Base-by-base conservation (phyloP, 2,797 vertebrate genomes). In the Gallinago stenura region DNA sequence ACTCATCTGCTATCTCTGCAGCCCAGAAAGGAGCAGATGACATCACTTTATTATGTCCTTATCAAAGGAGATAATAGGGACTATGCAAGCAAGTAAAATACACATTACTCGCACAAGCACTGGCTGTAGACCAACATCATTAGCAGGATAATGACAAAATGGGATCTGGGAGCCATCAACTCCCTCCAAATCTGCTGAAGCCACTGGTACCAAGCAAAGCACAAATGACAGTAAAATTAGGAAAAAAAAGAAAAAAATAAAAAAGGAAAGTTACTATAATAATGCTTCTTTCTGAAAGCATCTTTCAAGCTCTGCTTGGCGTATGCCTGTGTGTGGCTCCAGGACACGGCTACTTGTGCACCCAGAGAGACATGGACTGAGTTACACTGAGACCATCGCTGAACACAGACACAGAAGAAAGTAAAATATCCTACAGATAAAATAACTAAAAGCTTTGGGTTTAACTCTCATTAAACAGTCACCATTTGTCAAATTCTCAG, bases 21-120 rank as follows among this genome's bases (percentile, higher is more conserved):
- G 60, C 80, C 24, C 61, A 13, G n/a, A 60, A 31, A 37, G 39
- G 37, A 35, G 41, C 2, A 0, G 75, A 45, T 51, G 71, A 56
- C 79, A 60, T 39, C 54, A 30, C 65, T 39, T 6, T 33, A 5
- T 51, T 21, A 61, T 0, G 43, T 46, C 58, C n/a, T 56, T 20
- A 28, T 20, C 12, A 46, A 84, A 62, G 39, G 46, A 46, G 45
- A 22, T 46, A 46, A 46, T 46, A 46, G 45, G 45, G 20, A 57
- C 25, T 0, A 0, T 1, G 30, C 22, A 35, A 22, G 45, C 12
- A 46, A 77, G 46, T 50, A 26, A 76, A 65, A 12, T 4, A 7
- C 19, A 0, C 14, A 25, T 8, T 50, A 7, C 9, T 14, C 2
- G 0, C 39, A 25, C 6, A 4, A 33, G 21, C 0, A 33, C 30